Evolutionary conservation across 2,113 vertebrate species (phyloP).

Genomic region (Pituophis catenifer): DNA sequence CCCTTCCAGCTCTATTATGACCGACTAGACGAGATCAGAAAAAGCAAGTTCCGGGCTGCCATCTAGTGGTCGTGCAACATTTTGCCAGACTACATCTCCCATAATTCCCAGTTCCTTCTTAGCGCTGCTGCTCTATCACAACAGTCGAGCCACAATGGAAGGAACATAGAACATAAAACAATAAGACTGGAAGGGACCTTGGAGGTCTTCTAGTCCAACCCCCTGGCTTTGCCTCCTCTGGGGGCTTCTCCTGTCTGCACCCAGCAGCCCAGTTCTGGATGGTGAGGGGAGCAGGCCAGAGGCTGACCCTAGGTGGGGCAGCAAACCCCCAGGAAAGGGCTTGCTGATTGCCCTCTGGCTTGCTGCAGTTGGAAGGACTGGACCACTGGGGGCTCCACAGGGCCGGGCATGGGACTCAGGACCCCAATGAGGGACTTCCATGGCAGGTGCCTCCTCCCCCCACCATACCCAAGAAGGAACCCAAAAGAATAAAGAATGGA

Average conservation of each 20-base stretch:
- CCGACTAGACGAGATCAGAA: not conserved
- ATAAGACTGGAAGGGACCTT: no score
- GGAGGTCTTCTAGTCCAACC: no score
- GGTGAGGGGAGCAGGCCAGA: not conserved
- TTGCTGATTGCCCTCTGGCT: not conserved
- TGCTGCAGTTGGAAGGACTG: not conserved
- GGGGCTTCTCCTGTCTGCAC: not conserved
- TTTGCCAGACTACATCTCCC: not conserved
- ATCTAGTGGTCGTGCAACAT: not conserved
- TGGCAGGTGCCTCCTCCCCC: not conserved
- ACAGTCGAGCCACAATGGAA: no score
- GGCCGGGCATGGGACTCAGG: not conserved
- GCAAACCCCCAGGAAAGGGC: not conserved
- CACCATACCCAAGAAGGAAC: not conserved
- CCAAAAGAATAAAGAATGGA: not conserved
- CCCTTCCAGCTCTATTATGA: not conserved
- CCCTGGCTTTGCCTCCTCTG: not conserved
- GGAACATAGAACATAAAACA: no score
- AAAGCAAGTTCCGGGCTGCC: not conserved
- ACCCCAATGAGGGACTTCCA: not conserved
- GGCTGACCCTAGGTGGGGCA: not conserved
- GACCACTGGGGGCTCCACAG: not conserved
- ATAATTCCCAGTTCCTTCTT: not conserved
- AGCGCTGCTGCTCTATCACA: not conserved
- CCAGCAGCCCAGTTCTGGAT: not conserved